These are phyloP conservation scores for Microtus ochrogaster DNA, from an alignment of 2,113 vertebrate genomes.

Conservation along the genomic window DNA sequence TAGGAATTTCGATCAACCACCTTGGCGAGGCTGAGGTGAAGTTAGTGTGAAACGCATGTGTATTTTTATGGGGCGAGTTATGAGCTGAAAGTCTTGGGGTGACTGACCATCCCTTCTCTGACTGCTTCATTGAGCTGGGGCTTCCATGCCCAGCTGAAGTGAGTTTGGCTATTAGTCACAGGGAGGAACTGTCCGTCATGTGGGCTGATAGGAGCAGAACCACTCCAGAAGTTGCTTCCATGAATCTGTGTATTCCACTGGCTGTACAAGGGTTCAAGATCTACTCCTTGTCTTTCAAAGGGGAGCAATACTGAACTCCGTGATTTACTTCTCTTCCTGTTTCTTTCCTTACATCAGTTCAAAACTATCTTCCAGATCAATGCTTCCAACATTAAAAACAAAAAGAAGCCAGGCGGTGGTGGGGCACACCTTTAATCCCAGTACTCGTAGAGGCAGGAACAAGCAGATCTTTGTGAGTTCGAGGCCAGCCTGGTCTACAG, in stretches of 20 bases:
- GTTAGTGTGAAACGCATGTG: background rate
- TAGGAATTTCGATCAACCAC: background rate
- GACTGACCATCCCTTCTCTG: background rate
- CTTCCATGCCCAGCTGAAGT: background rate
- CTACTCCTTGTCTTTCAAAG: background rate
- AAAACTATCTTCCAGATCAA: background rate
- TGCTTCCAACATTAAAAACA: background rate
- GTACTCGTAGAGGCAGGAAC: no score
- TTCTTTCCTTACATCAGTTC: background rate
- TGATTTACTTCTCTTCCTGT: background rate
- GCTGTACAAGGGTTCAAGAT: background rate
- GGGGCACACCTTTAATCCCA: no score
- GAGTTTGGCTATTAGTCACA: background rate
- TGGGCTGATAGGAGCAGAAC: background rate
- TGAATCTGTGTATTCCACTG: no score
- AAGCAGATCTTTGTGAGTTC: no score
- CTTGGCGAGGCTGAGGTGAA: background rate
- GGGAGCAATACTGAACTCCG: background rate
- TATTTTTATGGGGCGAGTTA: background rate
- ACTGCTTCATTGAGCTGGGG: background rate
- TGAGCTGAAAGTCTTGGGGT: background rate
- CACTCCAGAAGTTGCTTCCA: background rate
- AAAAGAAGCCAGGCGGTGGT: background rate
- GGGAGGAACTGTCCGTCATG: background rate
- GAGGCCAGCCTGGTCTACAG: no score